Conservation (phyloP, 2,113 vertebrate genomes). For the Tragelaphus buxtoni region DNA sequence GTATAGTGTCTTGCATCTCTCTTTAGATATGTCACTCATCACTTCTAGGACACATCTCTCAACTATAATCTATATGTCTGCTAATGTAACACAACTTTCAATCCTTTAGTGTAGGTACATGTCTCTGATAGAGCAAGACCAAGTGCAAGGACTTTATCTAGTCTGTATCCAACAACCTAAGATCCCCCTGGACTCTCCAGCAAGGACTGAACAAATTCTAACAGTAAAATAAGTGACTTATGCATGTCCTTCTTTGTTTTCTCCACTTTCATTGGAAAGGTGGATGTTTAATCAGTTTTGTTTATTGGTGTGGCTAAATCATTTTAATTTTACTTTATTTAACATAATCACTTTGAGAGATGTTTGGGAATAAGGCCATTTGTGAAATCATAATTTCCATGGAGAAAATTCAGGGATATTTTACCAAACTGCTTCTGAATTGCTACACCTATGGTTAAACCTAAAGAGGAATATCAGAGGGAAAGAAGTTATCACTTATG, state of each 20-base stretch:
- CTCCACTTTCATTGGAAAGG: not conserved
- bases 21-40: not conserved
- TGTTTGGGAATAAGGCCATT: not conserved
- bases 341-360: conserved; percentile 5
- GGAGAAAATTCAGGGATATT: not conserved
- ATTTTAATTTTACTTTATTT: conserved; percentile 36
- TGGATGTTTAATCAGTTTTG: not conserved
- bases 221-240: not conserved
- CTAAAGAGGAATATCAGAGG: not conserved
- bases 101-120: not conserved
- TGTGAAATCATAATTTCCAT: not conserved
- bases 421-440: conserved; percentile 9
- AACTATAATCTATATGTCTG: not conserved
- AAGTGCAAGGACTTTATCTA: not conserved
- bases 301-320: conserved; percentile 12
- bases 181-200: not conserved
- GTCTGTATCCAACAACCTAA: not conserved
- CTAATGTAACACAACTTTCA: not conserved
- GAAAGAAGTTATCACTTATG: not conserved
- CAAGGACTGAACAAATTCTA: not conserved
- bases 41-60: not conserved
- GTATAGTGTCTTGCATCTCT: not conserved
- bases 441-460: not conserved
- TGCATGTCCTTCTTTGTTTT: not conserved
- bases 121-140: not conserved